Evolutionary conservation across 1,140 invertebrate species (phyloP).

Genomic region (Formica exsecta): DNA sequence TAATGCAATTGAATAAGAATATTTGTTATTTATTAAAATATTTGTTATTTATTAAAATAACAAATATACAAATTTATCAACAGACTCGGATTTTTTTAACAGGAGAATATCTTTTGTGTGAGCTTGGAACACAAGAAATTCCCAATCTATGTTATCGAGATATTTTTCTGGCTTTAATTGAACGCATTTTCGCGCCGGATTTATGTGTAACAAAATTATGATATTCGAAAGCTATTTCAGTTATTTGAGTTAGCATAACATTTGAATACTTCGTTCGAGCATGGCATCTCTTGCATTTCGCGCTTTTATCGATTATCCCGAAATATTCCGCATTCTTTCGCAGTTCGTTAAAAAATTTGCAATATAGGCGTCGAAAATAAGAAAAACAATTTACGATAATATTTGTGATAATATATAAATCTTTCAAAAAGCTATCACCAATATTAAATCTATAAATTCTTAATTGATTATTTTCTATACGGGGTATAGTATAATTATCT

Average conservation of each 20-base stretch:
- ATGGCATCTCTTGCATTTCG: slow-evolving; percentile 11
- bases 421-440: not conserved
- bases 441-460: not conserved
- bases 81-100: not conserved
- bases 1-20: not conserved
- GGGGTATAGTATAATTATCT: too few species aligned
- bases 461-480: not conserved
- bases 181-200: slow-evolving; percentile 38
- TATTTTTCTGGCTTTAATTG: slow-evolving; percentile 37
- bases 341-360: not conserved
- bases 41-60: slow-evolving; percentile 2
- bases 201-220: slow-evolving; percentile 43
- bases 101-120: not conserved
- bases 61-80: not conserved
- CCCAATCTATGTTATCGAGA: slow-evolving; percentile 24
- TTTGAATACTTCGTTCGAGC: slow-evolving; percentile 50
- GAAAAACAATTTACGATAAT: not conserved
- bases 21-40: too few species aligned
- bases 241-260: slow-evolving; percentile 27
- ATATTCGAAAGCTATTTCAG: slow-evolving; percentile 40
- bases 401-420: not conserved
- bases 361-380: too few species aligned
- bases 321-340: not conserved
- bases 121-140: slow-evolving; percentile 1
- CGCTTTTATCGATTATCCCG: slow-evolving; percentile 6